Conservation (phyloP, 30 jellyfish, hydroid and myxozoan genomes). For the Chrysaora quinquecirrha region DNA sequence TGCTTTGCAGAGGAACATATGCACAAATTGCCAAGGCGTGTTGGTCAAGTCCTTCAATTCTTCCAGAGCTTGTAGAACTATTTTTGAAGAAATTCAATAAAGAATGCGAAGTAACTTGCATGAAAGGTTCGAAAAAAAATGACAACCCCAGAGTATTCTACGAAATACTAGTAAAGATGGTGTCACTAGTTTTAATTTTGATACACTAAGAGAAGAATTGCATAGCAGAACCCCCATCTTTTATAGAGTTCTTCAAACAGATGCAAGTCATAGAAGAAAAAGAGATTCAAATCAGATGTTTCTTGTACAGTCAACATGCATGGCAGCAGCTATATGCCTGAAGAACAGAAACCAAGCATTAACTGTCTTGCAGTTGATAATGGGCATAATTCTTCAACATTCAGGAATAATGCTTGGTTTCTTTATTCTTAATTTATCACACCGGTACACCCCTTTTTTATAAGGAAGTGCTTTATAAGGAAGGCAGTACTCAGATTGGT, state of each 20-base stretch:
- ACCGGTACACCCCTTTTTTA: no score
- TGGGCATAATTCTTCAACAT: constrained; percentile 13
- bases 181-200: neutral
- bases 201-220: neutral
- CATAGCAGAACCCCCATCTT: neutral
- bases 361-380: constrained; percentile 16
- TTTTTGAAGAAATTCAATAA: neutral
- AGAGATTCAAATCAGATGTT: neutral
- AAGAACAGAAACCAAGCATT: constrained; percentile 8
- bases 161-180: neutral
- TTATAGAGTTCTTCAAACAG: neutral
- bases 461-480: no score
- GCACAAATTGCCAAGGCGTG: neutral
- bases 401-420: no score
- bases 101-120: no score
- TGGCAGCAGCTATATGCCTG: constrained; percentile 30
- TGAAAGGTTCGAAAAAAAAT: no score
- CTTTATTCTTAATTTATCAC: no score
- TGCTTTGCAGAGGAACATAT: constrained; percentile 10
- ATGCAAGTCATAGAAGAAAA: neutral
- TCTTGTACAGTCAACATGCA: constrained; percentile 14
- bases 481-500: no score
- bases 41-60: neutral
- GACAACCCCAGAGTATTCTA: no score
- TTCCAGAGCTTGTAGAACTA: neutral